These are phyloP conservation scores for Brachionus sp. DNA, from an alignment of 1,140 invertebrate genomes.

Conservation along the genomic window DNA sequence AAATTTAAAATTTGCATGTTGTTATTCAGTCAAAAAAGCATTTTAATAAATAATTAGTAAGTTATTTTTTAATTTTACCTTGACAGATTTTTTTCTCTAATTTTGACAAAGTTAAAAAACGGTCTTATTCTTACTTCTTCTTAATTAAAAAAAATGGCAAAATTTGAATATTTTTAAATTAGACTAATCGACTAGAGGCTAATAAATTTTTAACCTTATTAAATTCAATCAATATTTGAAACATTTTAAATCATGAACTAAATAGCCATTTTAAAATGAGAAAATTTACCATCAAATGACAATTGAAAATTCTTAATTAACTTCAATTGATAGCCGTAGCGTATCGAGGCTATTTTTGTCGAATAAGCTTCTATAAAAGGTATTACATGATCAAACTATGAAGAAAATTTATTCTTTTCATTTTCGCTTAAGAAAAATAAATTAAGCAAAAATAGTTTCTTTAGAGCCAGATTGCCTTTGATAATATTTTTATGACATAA, in stretches of 20 bases:
- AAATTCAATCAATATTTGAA: not conserved
- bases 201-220: not conserved
- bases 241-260: not conserved
- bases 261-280: not conserved
- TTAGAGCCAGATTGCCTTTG: not conserved
- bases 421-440: too few relatives aligned
- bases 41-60: not conserved
- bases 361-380: not conserved
- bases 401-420: too few relatives aligned
- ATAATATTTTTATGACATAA: not conserved
- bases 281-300: not conserved
- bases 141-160: not conserved
- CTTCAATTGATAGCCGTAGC: not conserved
- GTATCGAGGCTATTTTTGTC: not conserved
- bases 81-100: not conserved
- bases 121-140: not conserved
- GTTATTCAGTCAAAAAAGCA: not conserved
- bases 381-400: not conserved
- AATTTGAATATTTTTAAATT: not conserved
- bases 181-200: not conserved
- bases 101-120: not conserved
- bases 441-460: too few relatives aligned
- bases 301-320: not conserved
- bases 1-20: not conserved
- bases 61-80: not conserved